Base-by-base conservation (phyloP, 2,113 vertebrate genomes). In the Pluvianellus socialis region DNA sequence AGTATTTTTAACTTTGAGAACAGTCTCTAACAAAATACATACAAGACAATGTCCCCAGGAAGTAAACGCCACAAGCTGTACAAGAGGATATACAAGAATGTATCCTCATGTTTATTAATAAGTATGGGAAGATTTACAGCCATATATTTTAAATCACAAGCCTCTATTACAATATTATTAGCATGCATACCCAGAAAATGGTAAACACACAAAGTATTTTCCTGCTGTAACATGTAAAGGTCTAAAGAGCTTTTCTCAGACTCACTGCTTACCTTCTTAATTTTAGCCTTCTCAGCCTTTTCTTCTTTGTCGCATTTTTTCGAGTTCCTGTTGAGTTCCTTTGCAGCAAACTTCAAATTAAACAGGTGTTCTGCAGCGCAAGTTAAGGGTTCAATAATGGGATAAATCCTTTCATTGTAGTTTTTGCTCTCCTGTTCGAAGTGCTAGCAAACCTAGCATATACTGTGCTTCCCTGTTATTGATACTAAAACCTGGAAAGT, bases 221-320 rank as follows among this genome's bases (percentile, higher is more conserved):
- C 61, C 45, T 63, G 79, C 66, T 56, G 6, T 9, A 75, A 38
- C 1, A 77, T 6, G 17, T 42, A 92, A 96, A 70, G 67, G 70
- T 8, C 18, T 17, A 47, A 33, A 90, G 18, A 65, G 19, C 28
- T 42, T 20, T 26, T 22, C 22, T 42, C 55, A 77, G 30, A 62
- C 61, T 14, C 40, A 26, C 20, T 7, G 22, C 97, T 98, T 96
- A 99, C 99, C 98, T 99, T 99, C 96, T 99, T 99, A 77, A 99
- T 99, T 98, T 99, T 99, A 32, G 93, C 72, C 82, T 99, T 99
- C 97, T 99, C 99, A 17, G 96, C 7, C 92, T 99, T 99, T 97
- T 99, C 99, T 91, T 99, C 99, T 98, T 99, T 99, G 96, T 99
- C 99, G 6, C 99, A 99, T 98, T 99, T 99, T 92, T 99, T 99